A percentile compares a stretch with the other conserved stretches of the same genome.
Conservation (phyloP, 1,140 invertebrate species). For the Drosophila biarmipes region DNA sequence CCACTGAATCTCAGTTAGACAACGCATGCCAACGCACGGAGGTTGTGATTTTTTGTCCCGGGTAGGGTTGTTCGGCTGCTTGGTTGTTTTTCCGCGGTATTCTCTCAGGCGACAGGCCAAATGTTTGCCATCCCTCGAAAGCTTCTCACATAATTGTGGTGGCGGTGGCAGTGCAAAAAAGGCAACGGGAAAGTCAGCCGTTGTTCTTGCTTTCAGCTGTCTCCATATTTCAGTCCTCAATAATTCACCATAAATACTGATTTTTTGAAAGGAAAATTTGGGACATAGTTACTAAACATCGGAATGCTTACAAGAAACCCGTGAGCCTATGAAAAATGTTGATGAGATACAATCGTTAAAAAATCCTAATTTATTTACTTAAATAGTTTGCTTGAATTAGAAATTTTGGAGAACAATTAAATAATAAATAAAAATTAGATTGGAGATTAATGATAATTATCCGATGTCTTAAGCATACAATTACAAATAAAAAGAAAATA, state of each 20-base stretch:
- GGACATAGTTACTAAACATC: too few relatives aligned
- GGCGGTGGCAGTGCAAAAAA: constrained; percentile 10
- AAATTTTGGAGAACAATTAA: too few relatives aligned
- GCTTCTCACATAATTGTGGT: constrained; percentile 52
- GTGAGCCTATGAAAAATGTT: too few relatives aligned
- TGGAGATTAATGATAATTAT: too few relatives aligned
- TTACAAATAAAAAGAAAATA: too few relatives aligned
- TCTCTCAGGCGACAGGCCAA: constrained; percentile 33
- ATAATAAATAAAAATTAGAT: too few relatives aligned
- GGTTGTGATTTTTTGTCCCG: constrained; percentile 36
- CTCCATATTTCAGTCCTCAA: not conserved
- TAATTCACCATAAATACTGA: not conserved
- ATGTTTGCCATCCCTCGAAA: constrained; percentile 32
- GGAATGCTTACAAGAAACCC: too few relatives aligned
- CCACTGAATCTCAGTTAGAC: constrained; percentile 34
- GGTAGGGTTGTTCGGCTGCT: not conserved
- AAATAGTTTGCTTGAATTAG: too few relatives aligned
- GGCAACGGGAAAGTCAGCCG: constrained; percentile 7
- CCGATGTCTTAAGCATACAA: too few relatives aligned
- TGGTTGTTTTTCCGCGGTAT: constrained; percentile 25
- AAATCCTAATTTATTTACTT: too few relatives aligned
- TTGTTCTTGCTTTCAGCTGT: constrained; percentile 6
- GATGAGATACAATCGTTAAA: too few relatives aligned
- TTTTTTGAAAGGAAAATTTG: too few relatives aligned
- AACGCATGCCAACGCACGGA: constrained; percentile 64